Evolutionary conservation across 2,113 vertebrate genomes (phyloP).

Genomic region (Cranoglanis bouderius): DNA sequence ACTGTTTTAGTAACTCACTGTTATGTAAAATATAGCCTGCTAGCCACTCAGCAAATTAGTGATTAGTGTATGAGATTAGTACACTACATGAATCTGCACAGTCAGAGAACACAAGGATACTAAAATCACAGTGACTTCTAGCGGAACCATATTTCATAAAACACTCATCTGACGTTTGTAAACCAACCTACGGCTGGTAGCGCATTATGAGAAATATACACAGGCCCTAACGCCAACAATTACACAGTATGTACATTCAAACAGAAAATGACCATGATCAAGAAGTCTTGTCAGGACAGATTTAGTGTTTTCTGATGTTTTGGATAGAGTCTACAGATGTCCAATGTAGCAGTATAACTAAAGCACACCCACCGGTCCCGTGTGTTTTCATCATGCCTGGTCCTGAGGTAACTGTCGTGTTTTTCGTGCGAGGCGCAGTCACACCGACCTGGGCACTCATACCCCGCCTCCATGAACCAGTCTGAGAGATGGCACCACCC

Average conservation of each 20-base stretch:
- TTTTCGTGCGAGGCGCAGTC: slow-evolving; percentile 88
- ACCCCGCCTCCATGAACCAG: slow-evolving; percentile 94
- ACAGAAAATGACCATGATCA: neutral
- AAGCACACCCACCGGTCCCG: slow-evolving; percentile 77
- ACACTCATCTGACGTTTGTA: neutral
- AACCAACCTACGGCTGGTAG: neutral
- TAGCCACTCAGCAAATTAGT: neutral
- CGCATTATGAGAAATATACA: neutral
- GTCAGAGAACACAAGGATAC: neutral
- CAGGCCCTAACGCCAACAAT: neutral
- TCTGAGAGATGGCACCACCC: slow-evolving; percentile 84
- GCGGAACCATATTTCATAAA: neutral
- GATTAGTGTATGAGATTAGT: neutral
- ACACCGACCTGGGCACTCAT: slow-evolving; percentile 96
- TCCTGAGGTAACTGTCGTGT: slow-evolving; percentile 67
- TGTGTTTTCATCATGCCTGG: slow-evolving; percentile 80
- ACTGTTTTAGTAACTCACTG: neutral
- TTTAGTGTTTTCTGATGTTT: neutral
- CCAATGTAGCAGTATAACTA: neutral
- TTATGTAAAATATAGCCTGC: neutral
- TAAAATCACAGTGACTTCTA: neutral
- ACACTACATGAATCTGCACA: neutral
- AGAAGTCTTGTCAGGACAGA: neutral
- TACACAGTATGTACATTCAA: neutral
- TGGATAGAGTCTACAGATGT: neutral